A percentile compares a stretch with the other conserved stretches of the same genome.
These are phyloP conservation scores for Siniperca scherzeri DNA, from an alignment of 2,797 vertebrate species.

Conservation along the genomic window DNA sequence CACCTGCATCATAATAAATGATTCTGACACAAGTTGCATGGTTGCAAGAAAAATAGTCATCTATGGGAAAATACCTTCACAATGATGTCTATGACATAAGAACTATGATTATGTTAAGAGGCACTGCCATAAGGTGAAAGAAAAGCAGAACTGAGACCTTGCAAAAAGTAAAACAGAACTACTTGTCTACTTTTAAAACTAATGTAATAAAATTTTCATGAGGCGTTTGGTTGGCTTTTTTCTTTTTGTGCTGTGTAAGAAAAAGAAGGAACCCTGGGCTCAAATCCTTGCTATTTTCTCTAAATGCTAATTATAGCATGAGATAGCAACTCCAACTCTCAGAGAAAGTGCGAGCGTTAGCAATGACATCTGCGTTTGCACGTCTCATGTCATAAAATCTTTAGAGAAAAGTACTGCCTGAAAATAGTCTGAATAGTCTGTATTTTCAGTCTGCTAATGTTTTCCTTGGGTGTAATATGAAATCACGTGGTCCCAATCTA, in stretches of 20 bases:
- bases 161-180: constrained; percentile 5
- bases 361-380: constrained; percentile 15
- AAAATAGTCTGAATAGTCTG: constrained; percentile 17
- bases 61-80: not conserved
- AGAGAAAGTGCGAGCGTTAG: constrained; percentile 12
- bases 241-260: constrained; percentile 29
- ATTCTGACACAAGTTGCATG: not conserved
- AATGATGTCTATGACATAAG: not conserved
- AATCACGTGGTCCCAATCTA: not conserved
- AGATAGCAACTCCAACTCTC: constrained; percentile 41
- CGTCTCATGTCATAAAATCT: constrained; percentile 4
- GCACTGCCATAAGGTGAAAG: not conserved
- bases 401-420: constrained; percentile 12
- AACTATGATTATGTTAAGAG: not conserved
- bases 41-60: not conserved
- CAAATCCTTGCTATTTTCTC: constrained; percentile 44
- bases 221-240: not conserved
- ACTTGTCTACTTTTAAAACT: constrained; percentile 26
- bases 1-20: not conserved
- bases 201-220: constrained; percentile 15
- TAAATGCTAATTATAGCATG: constrained; percentile 49
- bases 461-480: not conserved
- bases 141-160: constrained; percentile 8
- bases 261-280: constrained; percentile 28
- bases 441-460: not conserved